Evolutionary conservation across 1,140 invertebrate species (phyloP).

Genomic region (Littorina saxatilis): DNA sequence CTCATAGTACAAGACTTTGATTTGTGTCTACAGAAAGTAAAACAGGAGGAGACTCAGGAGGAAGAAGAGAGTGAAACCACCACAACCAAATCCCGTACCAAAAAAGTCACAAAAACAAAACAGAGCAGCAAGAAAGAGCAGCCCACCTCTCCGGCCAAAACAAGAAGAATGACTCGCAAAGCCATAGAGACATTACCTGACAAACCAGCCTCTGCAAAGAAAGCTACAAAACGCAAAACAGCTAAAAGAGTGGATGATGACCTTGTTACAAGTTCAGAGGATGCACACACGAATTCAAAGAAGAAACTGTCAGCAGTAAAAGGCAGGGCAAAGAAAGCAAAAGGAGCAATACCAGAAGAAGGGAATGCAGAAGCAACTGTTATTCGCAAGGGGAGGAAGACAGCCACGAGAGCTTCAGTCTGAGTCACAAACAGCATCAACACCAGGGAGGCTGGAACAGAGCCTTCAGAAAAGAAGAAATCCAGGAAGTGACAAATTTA

Average conservation of each 20-base stretch:
- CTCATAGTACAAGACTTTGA: no score
- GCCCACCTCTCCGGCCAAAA: not conserved
- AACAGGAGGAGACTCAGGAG: not conserved
- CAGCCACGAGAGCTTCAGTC: not conserved
- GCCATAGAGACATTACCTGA: not conserved
- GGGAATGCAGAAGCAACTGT: not conserved
- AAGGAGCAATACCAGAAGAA: not conserved
- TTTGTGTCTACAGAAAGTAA: not conserved
- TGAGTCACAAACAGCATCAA: no score
- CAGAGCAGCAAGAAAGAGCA: not conserved
- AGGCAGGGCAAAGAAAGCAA: not conserved
- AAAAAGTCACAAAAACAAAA: not conserved
- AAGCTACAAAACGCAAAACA: not conserved
- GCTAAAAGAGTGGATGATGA: not conserved
- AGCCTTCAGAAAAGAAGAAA: no score
- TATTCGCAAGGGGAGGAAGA: not conserved
- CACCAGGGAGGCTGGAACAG: no score
- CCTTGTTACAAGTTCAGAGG: no score
- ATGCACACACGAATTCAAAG: not conserved
- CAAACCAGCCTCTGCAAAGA: not conserved
- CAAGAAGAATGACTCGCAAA: slow-evolving; percentile 19
- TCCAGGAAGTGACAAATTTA: no score
- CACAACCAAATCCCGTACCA: no score
- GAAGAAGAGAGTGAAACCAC: no score
- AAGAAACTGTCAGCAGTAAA: not conserved